A percentile compares a stretch with the other conserved stretches of the same genome.
phyloP scores from a whole-genome alignment of 1,140 invertebrate genomes.

The Phthorimaea operculella region DNA sequence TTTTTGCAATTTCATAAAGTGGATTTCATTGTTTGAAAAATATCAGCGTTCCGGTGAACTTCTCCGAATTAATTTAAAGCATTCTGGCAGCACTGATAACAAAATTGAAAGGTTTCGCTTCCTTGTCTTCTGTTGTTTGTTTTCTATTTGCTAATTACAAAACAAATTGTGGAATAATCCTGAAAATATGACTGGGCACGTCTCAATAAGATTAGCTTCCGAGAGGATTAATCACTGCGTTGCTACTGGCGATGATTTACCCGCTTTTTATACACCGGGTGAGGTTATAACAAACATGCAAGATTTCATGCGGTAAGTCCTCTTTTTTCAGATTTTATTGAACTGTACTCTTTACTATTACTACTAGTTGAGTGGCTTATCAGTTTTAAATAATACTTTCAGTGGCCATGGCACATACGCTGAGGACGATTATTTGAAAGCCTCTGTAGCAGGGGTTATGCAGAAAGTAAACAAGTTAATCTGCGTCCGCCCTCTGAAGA shows the following conservation, averaged over 20 bases:
- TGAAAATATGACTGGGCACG: conserved; percentile 66
- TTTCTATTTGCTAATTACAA: background rate
- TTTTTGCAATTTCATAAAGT: too few species aligned
- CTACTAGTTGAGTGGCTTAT: background rate
- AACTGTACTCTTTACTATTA: too few species aligned
- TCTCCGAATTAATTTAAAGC: too few species aligned
- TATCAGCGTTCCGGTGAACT: too few species aligned
- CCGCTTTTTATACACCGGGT: conserved; percentile 85
- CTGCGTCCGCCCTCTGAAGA: conserved; percentile 89
- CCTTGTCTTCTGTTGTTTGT: background rate
- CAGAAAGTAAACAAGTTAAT: conserved; percentile 96
- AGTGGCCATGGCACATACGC: conserved; percentile 98
- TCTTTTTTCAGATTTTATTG: background rate
- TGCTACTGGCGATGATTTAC: conserved; percentile 67
- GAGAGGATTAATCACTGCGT: conserved; percentile 71
- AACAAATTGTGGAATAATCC: background rate
- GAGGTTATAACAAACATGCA: conserved; percentile 84
- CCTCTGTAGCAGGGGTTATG: conserved; percentile 94
- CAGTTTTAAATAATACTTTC: conserved; percentile 21
- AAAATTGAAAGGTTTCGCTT: too few species aligned
- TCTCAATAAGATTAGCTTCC: conserved; percentile 65
- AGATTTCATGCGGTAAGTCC: conserved; percentile 84
- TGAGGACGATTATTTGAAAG: conserved; percentile 82
- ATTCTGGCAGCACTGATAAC: too few species aligned
- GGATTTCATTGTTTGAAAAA: too few species aligned